A percentile compares a stretch with the other conserved stretches of the same genome.
Conservation (phyloP, 92 coral and sea anemone genomes). For the Phymanthus crucifer region DNA sequence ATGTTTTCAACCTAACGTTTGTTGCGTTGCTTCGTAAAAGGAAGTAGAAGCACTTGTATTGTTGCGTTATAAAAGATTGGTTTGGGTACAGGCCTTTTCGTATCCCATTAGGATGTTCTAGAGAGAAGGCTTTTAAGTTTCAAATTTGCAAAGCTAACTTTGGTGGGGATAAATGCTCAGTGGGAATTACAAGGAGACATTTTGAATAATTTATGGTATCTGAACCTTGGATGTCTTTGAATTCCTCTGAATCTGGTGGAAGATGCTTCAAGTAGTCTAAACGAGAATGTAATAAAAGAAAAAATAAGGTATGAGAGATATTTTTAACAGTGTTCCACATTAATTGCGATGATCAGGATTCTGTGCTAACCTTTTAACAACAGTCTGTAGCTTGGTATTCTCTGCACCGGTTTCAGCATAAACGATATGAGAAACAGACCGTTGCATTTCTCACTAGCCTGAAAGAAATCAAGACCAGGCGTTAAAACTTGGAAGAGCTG, state of each 20-base stretch:
- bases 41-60: no score
- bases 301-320: background rate
- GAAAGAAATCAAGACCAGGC: background rate
- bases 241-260: conserved; percentile 77
- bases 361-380: conserved; percentile 74
- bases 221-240: conserved; percentile 73
- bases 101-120: no score
- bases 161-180: no score
- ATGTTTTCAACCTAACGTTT: no score
- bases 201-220: background rate
- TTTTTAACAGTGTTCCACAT: background rate
- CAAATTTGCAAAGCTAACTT: no score
- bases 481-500: background rate
- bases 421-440: conserved; percentile 75
- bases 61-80: no score
- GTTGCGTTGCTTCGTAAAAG: no score
- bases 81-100: no score
- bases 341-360: no score
- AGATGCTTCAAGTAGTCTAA: conserved; percentile 92
- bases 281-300: background rate
- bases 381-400: conserved; percentile 97
- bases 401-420: conserved; percentile 96
- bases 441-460: conserved; percentile 85
- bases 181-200: background rate
- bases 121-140: no score